Conservation (phyloP, 2,113 vertebrate genomes). For the Eulacestoma nigropectus region DNA sequence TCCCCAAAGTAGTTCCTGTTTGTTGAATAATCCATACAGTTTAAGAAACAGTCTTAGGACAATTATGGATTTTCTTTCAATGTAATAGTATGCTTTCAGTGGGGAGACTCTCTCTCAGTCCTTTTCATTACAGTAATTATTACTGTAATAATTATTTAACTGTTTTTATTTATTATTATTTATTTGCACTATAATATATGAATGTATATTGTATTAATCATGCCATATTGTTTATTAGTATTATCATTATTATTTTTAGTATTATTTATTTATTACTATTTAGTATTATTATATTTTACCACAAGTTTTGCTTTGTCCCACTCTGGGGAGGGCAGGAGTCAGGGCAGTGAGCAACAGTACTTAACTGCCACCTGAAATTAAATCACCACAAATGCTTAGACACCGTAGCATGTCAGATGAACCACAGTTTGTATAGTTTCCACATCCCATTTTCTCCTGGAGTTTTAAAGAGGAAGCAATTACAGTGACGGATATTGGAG, state of each 20-base stretch:
- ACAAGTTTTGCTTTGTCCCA: neutral
- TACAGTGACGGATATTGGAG: neutral
- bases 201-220: neutral
- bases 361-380: neutral
- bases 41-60: neutral
- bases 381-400: neutral
- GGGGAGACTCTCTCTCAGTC: neutral
- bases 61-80: neutral
- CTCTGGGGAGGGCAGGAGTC: neutral
- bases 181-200: neutral
- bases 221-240: neutral
- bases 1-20: neutral
- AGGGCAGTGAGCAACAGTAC: fast-evolving
- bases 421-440: neutral
- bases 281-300: neutral
- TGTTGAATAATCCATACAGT: neutral
- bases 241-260: neutral
- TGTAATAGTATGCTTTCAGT: neutral
- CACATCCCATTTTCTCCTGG: neutral
- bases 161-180: neutral
- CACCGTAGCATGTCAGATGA: neutral
- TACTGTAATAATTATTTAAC: neutral
- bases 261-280: neutral
- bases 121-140: neutral
- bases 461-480: neutral